These are phyloP conservation scores for Clarias macrocephalus DNA, from an alignment of 2,113 vertebrate species.

Conservation along the genomic window DNA sequence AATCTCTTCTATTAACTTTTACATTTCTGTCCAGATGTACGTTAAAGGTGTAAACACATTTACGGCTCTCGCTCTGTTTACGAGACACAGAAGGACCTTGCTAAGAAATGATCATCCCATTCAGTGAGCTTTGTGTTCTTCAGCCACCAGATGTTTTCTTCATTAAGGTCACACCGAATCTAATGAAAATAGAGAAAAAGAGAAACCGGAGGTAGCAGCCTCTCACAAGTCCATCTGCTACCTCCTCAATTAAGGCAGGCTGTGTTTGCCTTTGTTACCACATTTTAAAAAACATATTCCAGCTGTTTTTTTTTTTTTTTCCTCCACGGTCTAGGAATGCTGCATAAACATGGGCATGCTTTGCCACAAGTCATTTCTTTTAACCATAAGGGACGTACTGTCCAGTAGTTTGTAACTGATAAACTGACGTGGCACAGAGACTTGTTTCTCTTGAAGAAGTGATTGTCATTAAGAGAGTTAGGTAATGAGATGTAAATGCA, in stretches of 20 bases:
- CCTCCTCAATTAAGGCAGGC: not conserved
- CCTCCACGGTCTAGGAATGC: slow-evolving; percentile 12
- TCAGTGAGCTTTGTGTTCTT: slow-evolving; percentile 11
- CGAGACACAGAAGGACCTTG: slow-evolving; percentile 8
- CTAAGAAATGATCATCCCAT: not conserved
- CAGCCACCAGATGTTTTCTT: slow-evolving; percentile 15
- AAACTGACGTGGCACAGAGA: slow-evolving; percentile 56
- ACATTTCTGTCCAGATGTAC: not conserved
- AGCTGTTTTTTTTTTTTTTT: slow-evolving; percentile 54
- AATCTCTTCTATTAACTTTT: not conserved
- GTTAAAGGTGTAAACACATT: not conserved
- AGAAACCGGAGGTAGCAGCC: too few species aligned
- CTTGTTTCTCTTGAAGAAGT: slow-evolving; percentile 49
- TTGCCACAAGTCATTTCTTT: slow-evolving; percentile 36
- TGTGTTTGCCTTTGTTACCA: slow-evolving; percentile 39
- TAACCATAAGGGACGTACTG: not conserved
- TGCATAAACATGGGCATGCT: slow-evolving; percentile 17
- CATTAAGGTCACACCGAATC: slow-evolving; percentile 20
- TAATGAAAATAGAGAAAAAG: not conserved
- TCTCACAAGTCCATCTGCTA: not conserved
- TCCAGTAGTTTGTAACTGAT: slow-evolving; percentile 47
- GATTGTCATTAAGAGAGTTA: slow-evolving; percentile 51
- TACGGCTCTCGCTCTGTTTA: not conserved
- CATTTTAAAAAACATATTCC: slow-evolving; percentile 49
- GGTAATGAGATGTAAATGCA: slow-evolving; percentile 37